Percentiles rank a stretch among this genome's conserved stretches.
Conservation (phyloP, 2,888 invertebrate species). For the Cerastoderma edule region DNA sequence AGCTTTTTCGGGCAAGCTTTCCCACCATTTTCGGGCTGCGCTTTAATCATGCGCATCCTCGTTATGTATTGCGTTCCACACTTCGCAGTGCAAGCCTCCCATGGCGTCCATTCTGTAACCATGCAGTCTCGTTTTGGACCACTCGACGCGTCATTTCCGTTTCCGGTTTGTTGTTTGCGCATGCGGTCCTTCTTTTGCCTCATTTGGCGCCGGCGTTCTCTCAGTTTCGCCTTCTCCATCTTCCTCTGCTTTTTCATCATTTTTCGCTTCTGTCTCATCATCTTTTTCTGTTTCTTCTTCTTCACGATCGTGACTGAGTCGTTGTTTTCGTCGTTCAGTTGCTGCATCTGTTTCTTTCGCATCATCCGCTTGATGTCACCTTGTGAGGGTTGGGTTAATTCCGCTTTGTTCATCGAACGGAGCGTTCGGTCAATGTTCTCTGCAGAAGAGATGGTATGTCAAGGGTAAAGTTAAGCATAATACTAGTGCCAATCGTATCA, state of each 20-base stretch:
- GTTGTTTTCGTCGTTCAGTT: conserved; percentile 24
- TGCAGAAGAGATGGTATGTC: not conserved
- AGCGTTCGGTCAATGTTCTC: conserved; percentile 15
- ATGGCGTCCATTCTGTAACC: conserved; percentile 78
- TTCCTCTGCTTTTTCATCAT: conserved; percentile 42
- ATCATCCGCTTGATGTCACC: conserved; percentile 54
- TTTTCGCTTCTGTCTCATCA: conserved; percentile 24
- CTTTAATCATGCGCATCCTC: conserved; percentile 76
- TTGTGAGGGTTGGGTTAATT: conserved; percentile 48
- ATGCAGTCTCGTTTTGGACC: conserved; percentile 74
- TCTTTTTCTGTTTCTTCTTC: conserved; percentile 55
- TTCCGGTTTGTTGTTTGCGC: conserved; percentile 34
- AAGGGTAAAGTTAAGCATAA: too few species aligned
- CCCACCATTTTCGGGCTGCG: conserved; percentile 77
- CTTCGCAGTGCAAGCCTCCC: conserved; percentile 80
- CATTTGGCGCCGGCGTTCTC: conserved; percentile 56
- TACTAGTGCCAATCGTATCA: too few species aligned
- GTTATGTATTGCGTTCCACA: conserved; percentile 72
- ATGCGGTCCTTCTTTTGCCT: conserved; percentile 51
- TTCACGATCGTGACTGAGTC: conserved; percentile 33
- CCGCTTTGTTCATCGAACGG: conserved; percentile 46
- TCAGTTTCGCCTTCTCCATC: conserved; percentile 61
- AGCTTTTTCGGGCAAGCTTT: conserved; percentile 79
- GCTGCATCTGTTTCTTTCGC: conserved; percentile 48
- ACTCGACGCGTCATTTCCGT: conserved; percentile 27